Conservation (phyloP, 2,113 vertebrate species). For the Antennarius striatus region DNA sequence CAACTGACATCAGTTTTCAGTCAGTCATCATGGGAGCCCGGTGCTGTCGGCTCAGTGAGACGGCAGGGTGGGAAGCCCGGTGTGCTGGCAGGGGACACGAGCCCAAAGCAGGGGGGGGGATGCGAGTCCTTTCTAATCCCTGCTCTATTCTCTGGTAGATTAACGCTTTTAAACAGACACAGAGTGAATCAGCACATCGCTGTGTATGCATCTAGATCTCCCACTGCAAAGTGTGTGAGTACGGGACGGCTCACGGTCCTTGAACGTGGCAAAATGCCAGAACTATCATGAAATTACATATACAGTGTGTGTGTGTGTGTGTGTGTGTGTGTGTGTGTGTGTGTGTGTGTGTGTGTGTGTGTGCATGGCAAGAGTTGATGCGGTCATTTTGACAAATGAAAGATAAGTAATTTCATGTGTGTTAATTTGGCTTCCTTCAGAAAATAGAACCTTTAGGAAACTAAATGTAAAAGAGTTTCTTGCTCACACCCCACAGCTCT, state of each 20-base stretch:
- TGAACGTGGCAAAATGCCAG: too few species aligned
- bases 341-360: constrained; percentile 12
- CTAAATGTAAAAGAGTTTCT: too few species aligned
- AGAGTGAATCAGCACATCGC: constrained; percentile 82
- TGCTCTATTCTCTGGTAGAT: constrained; percentile 75
- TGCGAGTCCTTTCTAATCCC: constrained; percentile 73
- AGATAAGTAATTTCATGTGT: too few species aligned
- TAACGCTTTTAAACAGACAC: constrained; percentile 75
- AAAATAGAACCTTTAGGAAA: too few species aligned
- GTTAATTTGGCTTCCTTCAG: too few species aligned
- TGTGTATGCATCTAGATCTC: constrained; percentile 61
- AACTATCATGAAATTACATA: too few species aligned
- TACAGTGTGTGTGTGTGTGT: constrained; percentile 16
- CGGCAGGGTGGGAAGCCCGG: constrained; percentile 56
- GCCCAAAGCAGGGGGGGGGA: constrained; percentile 31
- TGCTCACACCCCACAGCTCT: too few species aligned
- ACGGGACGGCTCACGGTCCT: background rate
- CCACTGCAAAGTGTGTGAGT: constrained; percentile 24
- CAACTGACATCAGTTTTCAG: constrained; percentile 73
- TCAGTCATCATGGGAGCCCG: constrained; percentile 47
- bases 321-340: constrained; percentile 12
- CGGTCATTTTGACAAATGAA: too few species aligned
- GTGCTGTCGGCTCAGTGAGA: constrained; percentile 58
- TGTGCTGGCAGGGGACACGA: constrained; percentile 52
- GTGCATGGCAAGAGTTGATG: too few species aligned